A percentile compares a stretch with the other conserved stretches of the same genome.
Conservation (phyloP, 1,140 invertebrate species). For the Dinothrombium tinctorium region DNA sequence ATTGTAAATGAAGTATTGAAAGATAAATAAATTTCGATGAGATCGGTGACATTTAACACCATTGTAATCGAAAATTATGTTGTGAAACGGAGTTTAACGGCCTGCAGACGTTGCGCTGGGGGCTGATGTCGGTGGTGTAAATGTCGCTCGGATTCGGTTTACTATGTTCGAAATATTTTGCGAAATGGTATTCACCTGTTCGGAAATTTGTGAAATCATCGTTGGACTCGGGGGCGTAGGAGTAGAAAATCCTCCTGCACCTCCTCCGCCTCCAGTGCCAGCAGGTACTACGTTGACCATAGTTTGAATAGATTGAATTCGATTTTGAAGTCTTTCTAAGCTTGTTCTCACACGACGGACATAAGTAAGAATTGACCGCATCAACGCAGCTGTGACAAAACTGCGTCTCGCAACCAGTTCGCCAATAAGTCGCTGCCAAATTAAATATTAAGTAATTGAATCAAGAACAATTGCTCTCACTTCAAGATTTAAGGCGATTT, state of each 20-base stretch:
- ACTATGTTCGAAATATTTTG: neutral
- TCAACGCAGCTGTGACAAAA: neutral
- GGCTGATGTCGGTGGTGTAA: too few species aligned
- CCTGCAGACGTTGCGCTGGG: too few species aligned
- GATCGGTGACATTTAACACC: too few species aligned
- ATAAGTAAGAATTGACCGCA: neutral
- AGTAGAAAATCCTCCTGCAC: neutral
- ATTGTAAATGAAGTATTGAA: too few species aligned
- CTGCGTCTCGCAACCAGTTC: too few species aligned
- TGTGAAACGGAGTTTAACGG: too few species aligned
- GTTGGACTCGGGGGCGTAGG: too few species aligned
- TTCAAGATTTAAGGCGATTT: neutral
- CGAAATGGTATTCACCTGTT: neutral
- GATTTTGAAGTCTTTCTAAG: constrained; percentile 2
- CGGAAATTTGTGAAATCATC: neutral
- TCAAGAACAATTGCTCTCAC: neutral
- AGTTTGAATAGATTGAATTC: neutral
- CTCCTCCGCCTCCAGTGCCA: neutral
- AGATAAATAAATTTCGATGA: too few species aligned
- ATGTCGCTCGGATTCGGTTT: too few species aligned
- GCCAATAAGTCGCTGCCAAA: too few species aligned
- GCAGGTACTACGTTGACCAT: neutral
- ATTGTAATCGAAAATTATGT: too few species aligned
- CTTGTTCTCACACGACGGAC: constrained; percentile 1
- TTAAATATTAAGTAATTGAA: too few species aligned